Base-by-base conservation (phyloP, 1,140 invertebrate species). In the Planococcus citri region DNA sequence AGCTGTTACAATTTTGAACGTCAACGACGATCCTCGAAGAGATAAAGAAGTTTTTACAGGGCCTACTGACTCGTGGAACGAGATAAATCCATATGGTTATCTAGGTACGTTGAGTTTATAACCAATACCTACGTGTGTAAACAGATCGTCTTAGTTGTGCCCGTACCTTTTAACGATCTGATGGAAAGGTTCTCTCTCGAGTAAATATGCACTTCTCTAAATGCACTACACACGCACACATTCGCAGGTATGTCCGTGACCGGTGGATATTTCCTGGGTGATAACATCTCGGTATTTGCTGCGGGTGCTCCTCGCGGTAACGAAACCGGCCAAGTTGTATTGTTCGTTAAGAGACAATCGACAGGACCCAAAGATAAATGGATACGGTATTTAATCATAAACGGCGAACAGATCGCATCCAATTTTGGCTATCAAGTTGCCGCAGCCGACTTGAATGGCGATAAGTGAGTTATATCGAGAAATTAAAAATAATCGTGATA, bases 51-150 rank as follows among this genome's bases (percentile, higher is more conserved):
- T 87, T 74, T 94, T 94, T 76, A 82, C 86, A 78, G 84, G 87
- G 70, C 91, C 87, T 25, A 82, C 79, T 12, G 82, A 85, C 74
- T 84, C 83, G 64, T 80, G 79, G 12, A 81, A 81, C 68, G 88
- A 89, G 1, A 88, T 94, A 37, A 89, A 89, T 73, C 94, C 92
- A 78, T 94, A 95, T 78, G 94, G 91, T 76, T 95, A 95, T 78
- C 79, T 94, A 74, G 90, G 90, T 88, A 78, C 76, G 75, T 71
- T 57, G 72, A 68, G 70, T 64, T 72, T 61, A 27, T 33, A 6
- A 33, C 29, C 3, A 33, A 33, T n/a, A n/a, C n/a, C n/a, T n/a
- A n/a, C n/a, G n/a, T n/a, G n/a, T n/a, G n/a, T n/a, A n/a, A n/a
- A n/a, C n/a, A n/a, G n/a, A n/a, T n/a, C n/a, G n/a, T n/a, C n/a